Conservation (phyloP, 2,113 vertebrate genomes). For the Thymallus thymallus region DNA sequence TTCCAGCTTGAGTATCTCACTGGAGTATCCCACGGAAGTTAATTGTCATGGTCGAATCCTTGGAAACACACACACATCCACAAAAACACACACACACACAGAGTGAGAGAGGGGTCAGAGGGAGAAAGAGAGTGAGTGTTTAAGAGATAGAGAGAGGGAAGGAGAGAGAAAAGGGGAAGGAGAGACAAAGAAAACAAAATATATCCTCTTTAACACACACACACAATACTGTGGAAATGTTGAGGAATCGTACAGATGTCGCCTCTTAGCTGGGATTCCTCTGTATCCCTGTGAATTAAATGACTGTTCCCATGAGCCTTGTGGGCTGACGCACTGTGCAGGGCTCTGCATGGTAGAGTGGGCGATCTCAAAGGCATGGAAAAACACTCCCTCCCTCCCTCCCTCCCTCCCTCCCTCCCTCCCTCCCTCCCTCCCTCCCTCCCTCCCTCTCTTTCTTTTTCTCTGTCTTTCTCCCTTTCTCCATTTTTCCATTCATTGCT, state of each 20-base stretch:
- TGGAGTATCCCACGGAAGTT: neutral
- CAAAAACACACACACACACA: slow-evolving; percentile 2
- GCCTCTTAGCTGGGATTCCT: slow-evolving; percentile 25
- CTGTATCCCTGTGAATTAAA: slow-evolving; percentile 25
- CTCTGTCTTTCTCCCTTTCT: neutral
- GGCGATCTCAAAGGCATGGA: slow-evolving; percentile 53
- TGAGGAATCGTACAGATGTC: slow-evolving; percentile 11
- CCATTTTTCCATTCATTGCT: neutral
- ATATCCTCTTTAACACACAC: neutral
- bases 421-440: neutral
- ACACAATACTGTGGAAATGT: neutral
- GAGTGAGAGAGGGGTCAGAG: no score
- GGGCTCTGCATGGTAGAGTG: slow-evolving; percentile 40
- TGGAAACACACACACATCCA: neutral
- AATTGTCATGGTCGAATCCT: neutral
- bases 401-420: neutral
- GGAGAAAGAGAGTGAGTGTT: no score
- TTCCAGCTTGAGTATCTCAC: slow-evolving; percentile 11
- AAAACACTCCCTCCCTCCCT: slow-evolving; percentile 36
- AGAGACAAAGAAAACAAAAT: no score
- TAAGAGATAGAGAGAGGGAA: no score
- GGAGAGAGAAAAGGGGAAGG: no score
- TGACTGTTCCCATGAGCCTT: slow-evolving; percentile 57
- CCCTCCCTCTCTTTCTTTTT: neutral
- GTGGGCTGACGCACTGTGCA: neutral